Percentiles rank a stretch among this genome's conserved stretches.
These are phyloP conservation scores for Alethe castanea DNA, from an alignment of 2,113 vertebrate species.

Conservation along the genomic window DNA sequence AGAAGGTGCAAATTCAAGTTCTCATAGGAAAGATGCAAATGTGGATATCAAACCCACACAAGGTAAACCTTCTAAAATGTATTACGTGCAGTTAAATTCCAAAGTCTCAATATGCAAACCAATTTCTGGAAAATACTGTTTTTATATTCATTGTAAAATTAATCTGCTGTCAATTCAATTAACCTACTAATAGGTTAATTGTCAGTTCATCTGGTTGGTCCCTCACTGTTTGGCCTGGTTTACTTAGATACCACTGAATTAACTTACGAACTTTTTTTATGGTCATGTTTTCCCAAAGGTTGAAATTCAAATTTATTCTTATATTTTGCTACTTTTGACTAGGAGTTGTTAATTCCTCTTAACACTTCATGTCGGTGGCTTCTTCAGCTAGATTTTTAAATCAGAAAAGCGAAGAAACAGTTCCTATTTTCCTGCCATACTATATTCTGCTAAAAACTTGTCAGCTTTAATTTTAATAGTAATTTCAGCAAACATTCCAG, in stretches of 20 bases:
- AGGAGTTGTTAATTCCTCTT: background rate
- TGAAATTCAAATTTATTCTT: background rate
- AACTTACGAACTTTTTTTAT: background rate
- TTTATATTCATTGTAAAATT: background rate
- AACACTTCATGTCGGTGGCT: background rate
- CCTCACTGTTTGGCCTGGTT: background rate
- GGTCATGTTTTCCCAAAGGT: background rate
- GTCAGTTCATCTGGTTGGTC: background rate
- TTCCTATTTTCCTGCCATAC: background rate
- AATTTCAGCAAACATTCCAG: background rate
- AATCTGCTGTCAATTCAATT: slow-evolving; percentile 5
- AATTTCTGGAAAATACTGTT: background rate
- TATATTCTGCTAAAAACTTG: background rate
- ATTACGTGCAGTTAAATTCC: background rate
- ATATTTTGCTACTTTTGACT: background rate
- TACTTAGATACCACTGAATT: background rate
- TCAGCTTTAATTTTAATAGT: background rate
- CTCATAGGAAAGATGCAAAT: slow-evolving; percentile 70
- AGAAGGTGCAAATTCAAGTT: slow-evolving; percentile 71
- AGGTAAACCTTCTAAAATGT: slow-evolving; percentile 65
- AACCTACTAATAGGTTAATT: background rate
- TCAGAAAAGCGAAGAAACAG: background rate
- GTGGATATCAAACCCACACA: slow-evolving; percentile 74
- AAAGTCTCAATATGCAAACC: background rate
- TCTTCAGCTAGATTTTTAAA: background rate